phyloP scores from a whole-genome alignment of 2,888 invertebrate species.

The Cremastinae sp. region DNA sequence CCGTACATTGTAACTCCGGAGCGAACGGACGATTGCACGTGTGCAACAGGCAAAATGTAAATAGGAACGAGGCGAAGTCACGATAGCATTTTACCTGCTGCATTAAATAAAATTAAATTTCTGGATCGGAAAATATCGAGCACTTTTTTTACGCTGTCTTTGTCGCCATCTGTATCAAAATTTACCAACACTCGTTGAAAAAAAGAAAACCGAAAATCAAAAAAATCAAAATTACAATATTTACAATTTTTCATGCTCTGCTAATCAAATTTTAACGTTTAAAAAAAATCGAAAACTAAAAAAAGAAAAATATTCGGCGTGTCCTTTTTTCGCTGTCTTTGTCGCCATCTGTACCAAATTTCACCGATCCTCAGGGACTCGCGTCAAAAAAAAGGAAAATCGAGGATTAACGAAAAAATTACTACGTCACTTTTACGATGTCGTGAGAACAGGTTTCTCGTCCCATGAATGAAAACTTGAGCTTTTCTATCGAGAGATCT shows the following conservation, averaged over 20 bases:
- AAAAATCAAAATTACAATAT: too few relatives aligned
- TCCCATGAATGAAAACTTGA: conserved; percentile 51
- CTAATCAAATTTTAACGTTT: too few relatives aligned
- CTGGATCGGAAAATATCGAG: conserved; percentile 5
- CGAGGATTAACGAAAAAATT: not conserved
- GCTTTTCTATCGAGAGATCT: conserved; percentile 38
- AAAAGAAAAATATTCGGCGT: not conserved
- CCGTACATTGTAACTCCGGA: not conserved
- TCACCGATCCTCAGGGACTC: conserved; percentile 31
- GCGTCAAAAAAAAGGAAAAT: not conserved
- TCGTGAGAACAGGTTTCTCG: conserved; percentile 34
- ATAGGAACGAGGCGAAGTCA: conserved; percentile 43
- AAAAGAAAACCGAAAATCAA: conserved; percentile 1
- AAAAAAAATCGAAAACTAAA: too few relatives aligned
- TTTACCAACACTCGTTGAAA: not conserved
- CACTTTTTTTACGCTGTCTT: not conserved
- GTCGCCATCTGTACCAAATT: too few relatives aligned
- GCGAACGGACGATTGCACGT: conserved; percentile 39
- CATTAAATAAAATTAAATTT: conserved; percentile 24
- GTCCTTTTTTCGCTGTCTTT: too few relatives aligned
- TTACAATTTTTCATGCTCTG: too few relatives aligned
- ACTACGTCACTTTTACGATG: not conserved
- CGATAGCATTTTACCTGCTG: conserved; percentile 13
- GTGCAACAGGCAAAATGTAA: conserved; percentile 63
- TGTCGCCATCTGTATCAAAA: not conserved